These are phyloP conservation scores for Myanophis thanlyinensis DNA, from an alignment of 2,113 vertebrate genomes.

Conservation along the genomic window DNA sequence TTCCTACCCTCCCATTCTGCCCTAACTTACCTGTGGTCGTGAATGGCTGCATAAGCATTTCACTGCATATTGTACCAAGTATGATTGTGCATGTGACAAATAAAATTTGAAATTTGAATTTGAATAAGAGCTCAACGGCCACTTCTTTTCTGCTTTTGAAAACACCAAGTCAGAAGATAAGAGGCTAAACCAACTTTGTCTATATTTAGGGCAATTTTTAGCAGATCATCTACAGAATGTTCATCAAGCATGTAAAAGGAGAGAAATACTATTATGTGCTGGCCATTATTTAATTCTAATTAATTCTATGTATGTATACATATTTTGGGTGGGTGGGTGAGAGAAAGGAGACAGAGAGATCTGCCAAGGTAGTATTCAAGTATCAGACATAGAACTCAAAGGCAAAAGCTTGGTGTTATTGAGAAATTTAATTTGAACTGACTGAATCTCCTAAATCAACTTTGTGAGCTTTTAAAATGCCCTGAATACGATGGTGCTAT, in stretches of 20 bases:
- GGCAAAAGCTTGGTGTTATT: background rate
- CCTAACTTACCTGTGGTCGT: too few species aligned
- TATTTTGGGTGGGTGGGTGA: background rate
- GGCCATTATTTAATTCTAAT: background rate
- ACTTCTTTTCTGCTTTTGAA: background rate
- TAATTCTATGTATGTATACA: background rate
- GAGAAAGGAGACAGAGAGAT: background rate
- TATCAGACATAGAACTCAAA: background rate
- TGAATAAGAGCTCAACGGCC: background rate
- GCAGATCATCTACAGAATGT: background rate
- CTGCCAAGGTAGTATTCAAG: background rate
- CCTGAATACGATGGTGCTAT: background rate
- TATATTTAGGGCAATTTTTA: background rate
- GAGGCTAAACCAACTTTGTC: background rate
- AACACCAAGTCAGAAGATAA: background rate
- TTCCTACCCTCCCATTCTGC: too few species aligned
- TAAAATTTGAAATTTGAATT: too few species aligned
- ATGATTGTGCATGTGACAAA: too few species aligned
- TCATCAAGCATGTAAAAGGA: background rate
- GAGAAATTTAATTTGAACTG: background rate
- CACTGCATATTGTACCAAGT: too few species aligned
- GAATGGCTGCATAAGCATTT: too few species aligned
- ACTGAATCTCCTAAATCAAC: background rate
- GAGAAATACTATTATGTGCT: background rate
- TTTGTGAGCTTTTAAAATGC: background rate